These are phyloP conservation scores for Lasiurus borealis DNA, from an alignment of 2,113 vertebrate species.

Conservation along the genomic window DNA sequence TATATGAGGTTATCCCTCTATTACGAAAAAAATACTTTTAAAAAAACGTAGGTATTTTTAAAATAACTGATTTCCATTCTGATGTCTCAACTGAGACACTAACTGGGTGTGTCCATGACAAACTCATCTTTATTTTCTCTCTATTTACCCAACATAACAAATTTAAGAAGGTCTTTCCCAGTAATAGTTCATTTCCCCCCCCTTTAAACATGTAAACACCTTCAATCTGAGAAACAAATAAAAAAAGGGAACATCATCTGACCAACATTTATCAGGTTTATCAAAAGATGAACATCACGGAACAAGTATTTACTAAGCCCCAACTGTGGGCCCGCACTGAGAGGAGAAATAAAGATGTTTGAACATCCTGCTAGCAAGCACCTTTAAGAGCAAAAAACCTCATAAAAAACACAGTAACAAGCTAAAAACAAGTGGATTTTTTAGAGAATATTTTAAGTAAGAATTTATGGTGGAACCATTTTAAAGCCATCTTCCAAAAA, in stretches of 20 bases:
- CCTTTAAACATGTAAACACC: constrained; percentile 14
- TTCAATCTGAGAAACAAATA: background rate
- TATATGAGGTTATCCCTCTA: background rate
- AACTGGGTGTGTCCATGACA: background rate
- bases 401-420: background rate
- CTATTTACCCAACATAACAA: background rate
- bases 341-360: background rate
- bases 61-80: constrained; percentile 18
- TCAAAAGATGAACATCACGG: background rate
- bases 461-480: background rate
- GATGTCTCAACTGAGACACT: background rate
- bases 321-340: background rate
- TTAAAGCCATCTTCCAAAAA: constrained; percentile 30
- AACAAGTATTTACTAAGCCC: background rate
- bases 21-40: background rate
- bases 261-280: background rate
- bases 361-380: fast-evolving
- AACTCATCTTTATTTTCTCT: background rate
- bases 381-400: background rate
- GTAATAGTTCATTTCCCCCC: background rate
- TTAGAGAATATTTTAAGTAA: background rate
- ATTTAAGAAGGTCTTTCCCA: background rate
- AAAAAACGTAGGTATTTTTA: background rate
- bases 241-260: background rate
- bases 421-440: background rate